phyloP scores from a whole-genome alignment of 2,888 invertebrate species.

The Polyommatus icarus region DNA sequence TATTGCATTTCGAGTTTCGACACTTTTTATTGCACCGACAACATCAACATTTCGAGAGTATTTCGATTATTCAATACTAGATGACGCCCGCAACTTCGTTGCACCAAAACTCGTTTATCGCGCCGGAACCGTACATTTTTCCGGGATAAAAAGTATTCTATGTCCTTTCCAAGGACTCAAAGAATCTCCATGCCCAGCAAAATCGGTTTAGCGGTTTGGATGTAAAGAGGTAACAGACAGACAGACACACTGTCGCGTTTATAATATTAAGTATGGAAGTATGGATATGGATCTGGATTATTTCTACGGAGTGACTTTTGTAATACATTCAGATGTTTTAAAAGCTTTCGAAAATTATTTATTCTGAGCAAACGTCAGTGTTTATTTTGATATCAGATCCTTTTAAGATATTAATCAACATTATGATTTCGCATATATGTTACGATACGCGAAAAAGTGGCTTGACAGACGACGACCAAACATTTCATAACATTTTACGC shows the following conservation, averaged over 20 bases:
- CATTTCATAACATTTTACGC: not conserved
- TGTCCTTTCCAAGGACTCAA: too few relatives aligned
- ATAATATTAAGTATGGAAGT: too few relatives aligned
- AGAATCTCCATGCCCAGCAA: too few relatives aligned
- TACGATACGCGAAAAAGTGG: not conserved
- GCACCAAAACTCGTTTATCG: too few relatives aligned
- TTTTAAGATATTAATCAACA: not conserved
- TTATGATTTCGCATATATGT: not conserved
- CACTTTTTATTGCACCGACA: slow-evolving; percentile 1
- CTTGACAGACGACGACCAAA: not conserved
- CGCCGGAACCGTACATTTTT: too few relatives aligned
- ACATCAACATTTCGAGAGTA: not conserved
- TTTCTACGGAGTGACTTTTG: not conserved
- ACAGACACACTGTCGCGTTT: too few relatives aligned
- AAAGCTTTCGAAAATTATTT: not conserved
- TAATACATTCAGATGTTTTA: not conserved
- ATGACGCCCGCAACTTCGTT: too few relatives aligned
- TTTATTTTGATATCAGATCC: not conserved
- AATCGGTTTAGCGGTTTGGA: too few relatives aligned
- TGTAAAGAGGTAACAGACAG: too few relatives aligned
- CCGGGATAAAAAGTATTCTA: too few relatives aligned
- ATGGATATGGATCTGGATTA: not conserved
- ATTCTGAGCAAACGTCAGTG: not conserved
- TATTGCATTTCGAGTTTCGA: slow-evolving; percentile 1
- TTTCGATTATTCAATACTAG: not conserved